Base-by-base conservation (phyloP, 2,797 vertebrate species). In the Mycteria americana region DNA sequence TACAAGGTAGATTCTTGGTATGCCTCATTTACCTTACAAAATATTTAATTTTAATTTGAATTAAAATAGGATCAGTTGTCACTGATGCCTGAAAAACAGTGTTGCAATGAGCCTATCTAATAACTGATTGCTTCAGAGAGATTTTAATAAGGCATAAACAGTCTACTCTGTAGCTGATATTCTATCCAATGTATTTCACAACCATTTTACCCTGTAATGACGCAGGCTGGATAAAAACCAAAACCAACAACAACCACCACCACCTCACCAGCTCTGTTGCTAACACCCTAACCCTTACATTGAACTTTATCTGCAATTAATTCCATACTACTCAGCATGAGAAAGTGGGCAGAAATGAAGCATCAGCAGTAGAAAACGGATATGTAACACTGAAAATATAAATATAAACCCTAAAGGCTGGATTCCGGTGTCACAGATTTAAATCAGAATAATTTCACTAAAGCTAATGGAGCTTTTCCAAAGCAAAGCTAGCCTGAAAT, bases 141-240 rank as follows among this genome's bases (percentile, higher is more conserved):
- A 17, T 33, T 57, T 80, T 62, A 93, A 86, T 4, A 22, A 95
- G 69, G 78, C 74, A 82, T 16, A 93, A 75, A 64, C 48, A 88
- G 65, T 30, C 23, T 82, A 57, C 92, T 69, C 75, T 64, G 63
- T 4, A 89, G 85, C 59, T 59, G 93, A 95, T 75, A 84, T n/a
- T 90, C 85, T 46, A 94, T 59, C 82, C 75, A 56, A 10, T 3
- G 33, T 24, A 94, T 95, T 96, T 93, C 92, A 92, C 85, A 96
- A 95, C 35, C 41, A 7, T 62, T 88, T 79, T 74, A 92, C 54
- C 70, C 86, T 43, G 23, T 4, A 75, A 51, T 35, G 84, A 96
- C 75, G 18, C 87, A 85, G 69, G 41, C 78, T 7, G 8, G n/a
- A 92, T 13, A 67, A 69, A 74, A 96, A 81, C 43, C 81, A 87